Conservation (phyloP, 1,140 invertebrate species). For the Globodera rostochiensis region DNA sequence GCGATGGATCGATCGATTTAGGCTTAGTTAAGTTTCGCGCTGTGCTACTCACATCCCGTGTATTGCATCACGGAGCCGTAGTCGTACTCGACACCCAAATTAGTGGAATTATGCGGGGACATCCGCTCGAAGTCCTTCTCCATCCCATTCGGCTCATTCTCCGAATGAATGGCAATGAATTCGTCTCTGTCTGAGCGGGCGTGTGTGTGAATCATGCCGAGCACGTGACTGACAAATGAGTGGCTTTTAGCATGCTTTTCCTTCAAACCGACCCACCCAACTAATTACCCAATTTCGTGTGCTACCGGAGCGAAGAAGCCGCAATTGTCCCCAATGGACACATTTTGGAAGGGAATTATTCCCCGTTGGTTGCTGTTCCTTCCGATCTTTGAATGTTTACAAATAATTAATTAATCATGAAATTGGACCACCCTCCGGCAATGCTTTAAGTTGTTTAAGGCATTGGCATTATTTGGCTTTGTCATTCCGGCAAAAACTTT, state of each 20-base stretch:
- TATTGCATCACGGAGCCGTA: constrained; percentile 49
- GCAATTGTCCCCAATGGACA: constrained; percentile 23
- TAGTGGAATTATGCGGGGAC: constrained; percentile 19
- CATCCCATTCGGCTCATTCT: constrained; percentile 42
- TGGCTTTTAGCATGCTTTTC: neutral
- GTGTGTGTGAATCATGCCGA: constrained; percentile 44
- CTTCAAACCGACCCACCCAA: constrained; percentile 5
- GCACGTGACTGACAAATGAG: neutral
- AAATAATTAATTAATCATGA: too few relatives aligned
- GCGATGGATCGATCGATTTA: neutral
- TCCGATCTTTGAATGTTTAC: neutral
- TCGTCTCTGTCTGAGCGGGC: constrained; percentile 39
- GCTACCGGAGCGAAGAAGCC: constrained; percentile 51
- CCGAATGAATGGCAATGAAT: constrained; percentile 32
- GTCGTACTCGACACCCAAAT: constrained; percentile 42
- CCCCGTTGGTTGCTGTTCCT: neutral
- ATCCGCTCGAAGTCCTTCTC: constrained; percentile 36
- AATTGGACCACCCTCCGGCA: neutral
- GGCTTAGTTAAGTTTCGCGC: neutral
- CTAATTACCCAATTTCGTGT: constrained; percentile 48
- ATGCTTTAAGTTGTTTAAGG: too few relatives aligned
- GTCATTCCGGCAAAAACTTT: too few relatives aligned
- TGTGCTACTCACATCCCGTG: constrained; percentile 33
- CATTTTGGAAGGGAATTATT: constrained; percentile 11
- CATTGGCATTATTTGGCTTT: too few relatives aligned